phyloP scores from a whole-genome alignment of 2,797 vertebrate species.

The Podarcis lilfordi region DNA sequence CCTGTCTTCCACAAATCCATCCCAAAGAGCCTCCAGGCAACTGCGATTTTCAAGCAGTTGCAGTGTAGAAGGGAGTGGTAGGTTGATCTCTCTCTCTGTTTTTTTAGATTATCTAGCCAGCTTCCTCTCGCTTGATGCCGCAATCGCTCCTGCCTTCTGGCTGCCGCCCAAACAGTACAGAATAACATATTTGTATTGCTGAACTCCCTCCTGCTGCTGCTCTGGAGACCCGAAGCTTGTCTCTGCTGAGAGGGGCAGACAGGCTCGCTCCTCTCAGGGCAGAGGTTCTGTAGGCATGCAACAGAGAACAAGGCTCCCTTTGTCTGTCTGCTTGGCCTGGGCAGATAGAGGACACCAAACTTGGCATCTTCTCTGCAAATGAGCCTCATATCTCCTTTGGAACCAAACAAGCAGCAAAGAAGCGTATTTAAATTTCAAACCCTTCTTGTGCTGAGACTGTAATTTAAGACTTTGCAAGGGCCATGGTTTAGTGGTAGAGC shows the following conservation, averaged over 20 bases:
- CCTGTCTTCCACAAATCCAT: not conserved
- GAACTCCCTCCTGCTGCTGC: not conserved
- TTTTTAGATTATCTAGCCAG: not conserved
- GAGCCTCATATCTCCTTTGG: not conserved
- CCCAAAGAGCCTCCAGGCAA: not conserved
- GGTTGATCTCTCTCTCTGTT: no score
- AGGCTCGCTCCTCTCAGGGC: not conserved
- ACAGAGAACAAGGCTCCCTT: not conserved
- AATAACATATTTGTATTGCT: slow-evolving; percentile 22
- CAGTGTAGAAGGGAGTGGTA: not conserved
- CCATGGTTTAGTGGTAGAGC: not conserved
- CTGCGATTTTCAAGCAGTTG: not conserved
- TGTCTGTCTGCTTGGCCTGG: not conserved
- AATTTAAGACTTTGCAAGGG: not conserved
- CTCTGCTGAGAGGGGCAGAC: not conserved
- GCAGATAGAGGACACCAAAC: not conserved
- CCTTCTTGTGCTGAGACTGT: not conserved
- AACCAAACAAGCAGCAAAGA: not conserved
- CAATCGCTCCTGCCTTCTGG: not conserved
- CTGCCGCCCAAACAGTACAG: not conserved
- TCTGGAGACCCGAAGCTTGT: not conserved
- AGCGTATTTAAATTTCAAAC: not conserved
- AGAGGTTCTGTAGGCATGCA: not conserved
- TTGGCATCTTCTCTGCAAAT: not conserved
- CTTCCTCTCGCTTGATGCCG: not conserved